A percentile compares a stretch with the other conserved stretches of the same genome.
Evolutionary conservation across 1,140 invertebrate species (phyloP).

Genomic region (Drosophila tsacasi): DNA sequence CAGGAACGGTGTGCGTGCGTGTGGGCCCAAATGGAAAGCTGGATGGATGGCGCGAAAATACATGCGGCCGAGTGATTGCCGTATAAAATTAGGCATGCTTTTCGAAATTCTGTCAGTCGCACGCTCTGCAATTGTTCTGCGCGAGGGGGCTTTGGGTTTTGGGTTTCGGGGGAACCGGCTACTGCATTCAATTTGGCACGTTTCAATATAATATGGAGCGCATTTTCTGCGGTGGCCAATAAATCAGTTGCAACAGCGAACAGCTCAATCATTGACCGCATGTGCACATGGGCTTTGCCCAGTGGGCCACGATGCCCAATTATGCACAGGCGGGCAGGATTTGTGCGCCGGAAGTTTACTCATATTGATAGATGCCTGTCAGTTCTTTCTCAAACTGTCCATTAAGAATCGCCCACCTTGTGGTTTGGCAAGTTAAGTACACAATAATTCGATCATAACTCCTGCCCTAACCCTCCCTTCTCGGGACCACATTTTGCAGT

Average conservation of each 20-base stretch:
- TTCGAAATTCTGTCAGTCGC: constrained; percentile 26
- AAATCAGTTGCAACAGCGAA: constrained; percentile 58
- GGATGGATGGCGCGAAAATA: constrained; percentile 19
- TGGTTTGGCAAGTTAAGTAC: constrained; percentile 14
- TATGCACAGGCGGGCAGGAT: not conserved
- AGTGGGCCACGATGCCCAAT: constrained; percentile 21
- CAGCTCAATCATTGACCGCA: constrained; percentile 48
- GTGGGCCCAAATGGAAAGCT: constrained; percentile 10
- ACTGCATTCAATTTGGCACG: constrained; percentile 58
- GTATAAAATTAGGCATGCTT: constrained; percentile 66
- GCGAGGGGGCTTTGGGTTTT: not conserved
- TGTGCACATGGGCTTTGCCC: not conserved
- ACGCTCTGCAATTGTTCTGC: constrained; percentile 25
- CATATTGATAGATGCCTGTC: constrained; percentile 5
- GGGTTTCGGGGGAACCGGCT: not conserved
- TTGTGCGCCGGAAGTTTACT: not conserved
- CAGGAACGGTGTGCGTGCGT: constrained; percentile 41
- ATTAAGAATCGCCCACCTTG: constrained; percentile 14
- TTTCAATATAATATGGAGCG: constrained; percentile 59
- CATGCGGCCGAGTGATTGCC: constrained; percentile 63
- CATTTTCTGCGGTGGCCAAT: constrained; percentile 54
- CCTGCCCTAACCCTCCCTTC: too few relatives aligned
- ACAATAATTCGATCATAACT: constrained; percentile 26
- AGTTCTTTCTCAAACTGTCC: constrained; percentile 6
- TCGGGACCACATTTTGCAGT: constrained; percentile 36